These are phyloP conservation scores for Chromoteleia sp. DNA, from an alignment of 2,888 invertebrate species.

Conservation along the genomic window DNA sequence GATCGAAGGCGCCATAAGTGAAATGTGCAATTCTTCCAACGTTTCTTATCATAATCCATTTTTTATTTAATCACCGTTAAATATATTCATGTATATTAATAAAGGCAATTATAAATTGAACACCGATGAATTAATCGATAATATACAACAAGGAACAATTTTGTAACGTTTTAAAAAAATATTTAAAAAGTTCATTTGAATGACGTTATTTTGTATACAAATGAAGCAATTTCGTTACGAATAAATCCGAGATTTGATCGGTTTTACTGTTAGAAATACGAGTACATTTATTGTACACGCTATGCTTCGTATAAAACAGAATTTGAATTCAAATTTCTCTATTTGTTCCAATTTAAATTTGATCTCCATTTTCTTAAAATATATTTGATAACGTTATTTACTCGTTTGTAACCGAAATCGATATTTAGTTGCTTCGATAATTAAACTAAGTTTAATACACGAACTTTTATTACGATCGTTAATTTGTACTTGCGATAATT, in stretches of 20 bases:
- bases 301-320: too few relatives aligned
- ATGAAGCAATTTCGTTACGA: background rate
- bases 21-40: constrained; percentile 30
- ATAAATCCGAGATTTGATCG: background rate
- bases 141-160: constrained; percentile 4
- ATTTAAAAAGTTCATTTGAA: constrained; percentile 7
- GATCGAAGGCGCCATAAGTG: background rate
- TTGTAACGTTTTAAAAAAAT: constrained; percentile 5
- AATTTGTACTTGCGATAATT: too few relatives aligned
- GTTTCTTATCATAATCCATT: constrained; percentile 2
- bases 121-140: constrained; percentile 3
- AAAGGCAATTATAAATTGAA: background rate
- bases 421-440: too few relatives aligned
- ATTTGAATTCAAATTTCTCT: too few relatives aligned
- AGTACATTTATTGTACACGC: background rate
- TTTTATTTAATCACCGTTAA: background rate
- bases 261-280: background rate
- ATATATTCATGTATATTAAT: background rate
- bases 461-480: too few relatives aligned
- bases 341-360: too few relatives aligned
- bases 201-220: constrained; percentile 17
- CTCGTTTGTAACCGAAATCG: too few relatives aligned
- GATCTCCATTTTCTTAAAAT: too few relatives aligned
- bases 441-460: too few relatives aligned
- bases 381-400: too few relatives aligned